Percentiles rank a stretch among this genome's conserved stretches.
phyloP scores from a whole-genome alignment of 2,797 vertebrate species.

The Dendrocincla fuliginosa region DNA sequence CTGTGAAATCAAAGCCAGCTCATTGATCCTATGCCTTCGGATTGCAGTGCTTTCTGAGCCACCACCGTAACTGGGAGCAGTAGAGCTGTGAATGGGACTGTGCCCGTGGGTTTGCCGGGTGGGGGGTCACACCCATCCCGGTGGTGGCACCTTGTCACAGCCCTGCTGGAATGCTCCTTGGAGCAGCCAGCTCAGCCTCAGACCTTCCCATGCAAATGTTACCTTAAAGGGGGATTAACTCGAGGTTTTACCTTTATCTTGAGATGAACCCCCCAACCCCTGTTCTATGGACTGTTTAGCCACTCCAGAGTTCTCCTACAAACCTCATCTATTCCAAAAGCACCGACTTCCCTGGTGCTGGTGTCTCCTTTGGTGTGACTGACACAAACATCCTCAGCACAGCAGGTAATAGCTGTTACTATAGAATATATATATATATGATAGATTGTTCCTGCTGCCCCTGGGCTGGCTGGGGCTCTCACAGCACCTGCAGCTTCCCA shows the following conservation, averaged over 20 bases:
- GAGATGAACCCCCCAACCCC: not conserved
- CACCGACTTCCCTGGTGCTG: not conserved
- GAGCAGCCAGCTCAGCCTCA: not conserved
- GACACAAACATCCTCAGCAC: not conserved
- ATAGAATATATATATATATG: too few species aligned
- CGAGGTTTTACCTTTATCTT: not conserved
- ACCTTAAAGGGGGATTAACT: not conserved
- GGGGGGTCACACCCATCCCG: rapidly evolving
- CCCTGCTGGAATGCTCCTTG: not conserved
- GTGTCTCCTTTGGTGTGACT: not conserved
- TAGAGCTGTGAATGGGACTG: rapidly evolving
- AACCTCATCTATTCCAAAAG: not conserved
- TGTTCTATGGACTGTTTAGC: not conserved
- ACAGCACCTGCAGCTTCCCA: rapidly evolving
- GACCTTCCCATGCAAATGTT: not conserved
- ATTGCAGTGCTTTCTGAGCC: not conserved
- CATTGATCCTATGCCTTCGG: conserved; percentile 40
- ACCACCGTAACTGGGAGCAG: not conserved
- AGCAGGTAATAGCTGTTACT: rapidly evolving
- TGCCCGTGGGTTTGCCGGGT: not conserved
- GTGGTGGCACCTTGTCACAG: not conserved
- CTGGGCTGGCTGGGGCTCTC: too few species aligned
- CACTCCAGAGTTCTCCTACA: not conserved
- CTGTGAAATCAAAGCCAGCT: conserved; percentile 29
- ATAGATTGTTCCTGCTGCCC: not conserved